Evolutionary conservation across 1,140 invertebrate genomes (phyloP), one percentile per base, ranked within the genome.

Genomic region (Drosophila murphyi): DNA sequence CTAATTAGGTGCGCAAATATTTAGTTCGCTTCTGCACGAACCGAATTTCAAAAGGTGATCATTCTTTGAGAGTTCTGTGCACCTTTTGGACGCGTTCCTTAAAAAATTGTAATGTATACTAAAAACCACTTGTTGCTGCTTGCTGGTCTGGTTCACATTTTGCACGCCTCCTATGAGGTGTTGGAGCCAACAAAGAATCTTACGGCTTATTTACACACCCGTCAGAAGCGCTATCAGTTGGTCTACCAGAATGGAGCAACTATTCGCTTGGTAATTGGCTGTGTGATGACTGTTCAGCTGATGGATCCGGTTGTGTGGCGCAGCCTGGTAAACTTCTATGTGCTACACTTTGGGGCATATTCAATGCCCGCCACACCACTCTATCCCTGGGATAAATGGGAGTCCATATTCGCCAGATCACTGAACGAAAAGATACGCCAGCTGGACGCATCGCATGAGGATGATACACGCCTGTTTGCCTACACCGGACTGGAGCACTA

Each of bases 321-420:
- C 54, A 77, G 87, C n/a, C 8, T 92, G 29, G 61, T 91, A 0
- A 82, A 78, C 61, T 90, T 78, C 3, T 82, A 78, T 61, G 59
- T 37, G 31, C 56, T 92, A 0, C 91, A 92, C 35, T 83, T 86
- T 12, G 90, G 90, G 0, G 82, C 55, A 4, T 92, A 89, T 34
- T 65, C 76, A 2, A 29, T 92, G 52, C 91, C 91, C 31, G 76
- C 82, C 3, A 56, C 70, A 3, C 91, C 91, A 8, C 43, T 86
- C 4, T 90, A 92, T 31, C 82, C 89, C 0, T 92, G 90, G 87
- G 87, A 91, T 34, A 92, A 92, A 55, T 92, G 91, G 91, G 89
- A 92, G 61, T 64, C 85, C 4, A 75, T 80, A 3, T 91, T 78
- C 39, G 65, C 76, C 5, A 62, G 90, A 37, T 82, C 89, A 5